Evolutionary conservation across 2,113 vertebrate genomes (phyloP).

Genomic region (Elaphurus davidianus): DNA sequence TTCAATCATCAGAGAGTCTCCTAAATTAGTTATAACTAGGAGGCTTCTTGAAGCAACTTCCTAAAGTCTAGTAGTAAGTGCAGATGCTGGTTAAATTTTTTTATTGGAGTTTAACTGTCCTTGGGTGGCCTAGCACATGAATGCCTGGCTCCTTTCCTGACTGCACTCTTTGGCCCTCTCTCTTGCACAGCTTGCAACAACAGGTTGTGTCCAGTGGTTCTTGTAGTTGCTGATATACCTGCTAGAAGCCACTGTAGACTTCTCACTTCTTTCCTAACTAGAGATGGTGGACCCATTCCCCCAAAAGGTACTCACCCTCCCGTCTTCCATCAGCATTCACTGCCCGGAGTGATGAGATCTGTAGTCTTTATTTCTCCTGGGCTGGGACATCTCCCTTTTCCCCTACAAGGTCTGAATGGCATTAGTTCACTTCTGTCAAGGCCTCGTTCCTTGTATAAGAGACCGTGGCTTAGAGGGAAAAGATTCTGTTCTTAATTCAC

Average conservation of each 20-base stretch:
- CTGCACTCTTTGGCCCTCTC: background rate
- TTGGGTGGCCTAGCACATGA: background rate
- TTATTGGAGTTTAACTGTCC: background rate
- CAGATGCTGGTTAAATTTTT: background rate
- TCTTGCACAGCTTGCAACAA: too few species aligned
- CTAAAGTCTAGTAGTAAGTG: background rate
- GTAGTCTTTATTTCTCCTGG: background rate
- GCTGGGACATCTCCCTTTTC: background rate
- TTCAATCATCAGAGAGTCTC: background rate
- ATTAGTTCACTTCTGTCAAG: background rate
- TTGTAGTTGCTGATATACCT: background rate
- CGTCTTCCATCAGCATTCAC: background rate
- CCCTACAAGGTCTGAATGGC: background rate
- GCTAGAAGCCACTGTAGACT: background rate
- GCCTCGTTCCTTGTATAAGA: background rate
- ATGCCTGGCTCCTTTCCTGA: background rate
- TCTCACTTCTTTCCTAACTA: background rate
- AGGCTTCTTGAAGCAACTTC: background rate
- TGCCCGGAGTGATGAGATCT: background rate
- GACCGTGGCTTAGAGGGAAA: background rate
- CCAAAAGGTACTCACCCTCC: background rate
- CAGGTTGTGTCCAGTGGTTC: background rate
- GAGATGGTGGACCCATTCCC: background rate
- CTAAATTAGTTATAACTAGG: background rate
- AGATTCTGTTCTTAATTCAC: background rate